phyloP scores from a whole-genome alignment of 1,140 invertebrate species.

The Drosophila pandora region DNA sequence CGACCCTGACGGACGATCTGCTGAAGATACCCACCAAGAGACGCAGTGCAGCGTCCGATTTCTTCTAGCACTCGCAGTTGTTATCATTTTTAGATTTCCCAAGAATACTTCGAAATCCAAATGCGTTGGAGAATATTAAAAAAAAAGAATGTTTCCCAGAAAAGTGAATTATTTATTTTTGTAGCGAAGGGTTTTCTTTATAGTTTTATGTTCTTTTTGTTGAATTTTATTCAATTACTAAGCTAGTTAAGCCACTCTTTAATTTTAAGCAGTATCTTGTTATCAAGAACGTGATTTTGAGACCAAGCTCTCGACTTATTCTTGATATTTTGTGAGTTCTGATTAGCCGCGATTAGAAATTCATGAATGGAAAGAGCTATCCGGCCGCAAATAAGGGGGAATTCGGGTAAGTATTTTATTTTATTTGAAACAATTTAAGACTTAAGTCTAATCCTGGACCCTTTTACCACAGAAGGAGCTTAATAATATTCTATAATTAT shows the following conservation, averaged over 20 bases:
- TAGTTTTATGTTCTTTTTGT: too few relatives aligned
- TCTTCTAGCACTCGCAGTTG: conserved; percentile 56
- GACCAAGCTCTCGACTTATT: not conserved
- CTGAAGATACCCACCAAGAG: conserved; percentile 89
- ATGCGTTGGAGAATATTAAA: not conserved
- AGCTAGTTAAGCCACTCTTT: too few relatives aligned
- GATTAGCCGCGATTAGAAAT: not conserved
- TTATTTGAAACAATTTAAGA: not conserved
- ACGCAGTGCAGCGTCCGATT: conserved; percentile 86
- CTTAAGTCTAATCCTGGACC: not conserved
- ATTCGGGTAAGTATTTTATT: not conserved
- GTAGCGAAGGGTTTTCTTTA: not conserved
- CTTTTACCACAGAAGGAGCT: conserved; percentile 4
- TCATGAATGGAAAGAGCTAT: conserved; percentile 2
- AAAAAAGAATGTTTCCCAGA: not conserved
- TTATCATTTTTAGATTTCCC: not conserved
- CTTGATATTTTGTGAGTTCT: too few relatives aligned
- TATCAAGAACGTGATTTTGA: too few relatives aligned
- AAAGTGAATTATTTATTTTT: not conserved
- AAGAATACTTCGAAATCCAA: not conserved
- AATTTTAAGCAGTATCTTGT: too few relatives aligned
- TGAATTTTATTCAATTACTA: too few relatives aligned
- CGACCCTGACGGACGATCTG: conserved; percentile 89
- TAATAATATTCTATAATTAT: not conserved
- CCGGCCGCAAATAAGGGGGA: not conserved